These are phyloP conservation scores for Leptinotarsa haldemani DNA, from an alignment of 2,888 invertebrate genomes.

Conservation along the genomic window DNA sequence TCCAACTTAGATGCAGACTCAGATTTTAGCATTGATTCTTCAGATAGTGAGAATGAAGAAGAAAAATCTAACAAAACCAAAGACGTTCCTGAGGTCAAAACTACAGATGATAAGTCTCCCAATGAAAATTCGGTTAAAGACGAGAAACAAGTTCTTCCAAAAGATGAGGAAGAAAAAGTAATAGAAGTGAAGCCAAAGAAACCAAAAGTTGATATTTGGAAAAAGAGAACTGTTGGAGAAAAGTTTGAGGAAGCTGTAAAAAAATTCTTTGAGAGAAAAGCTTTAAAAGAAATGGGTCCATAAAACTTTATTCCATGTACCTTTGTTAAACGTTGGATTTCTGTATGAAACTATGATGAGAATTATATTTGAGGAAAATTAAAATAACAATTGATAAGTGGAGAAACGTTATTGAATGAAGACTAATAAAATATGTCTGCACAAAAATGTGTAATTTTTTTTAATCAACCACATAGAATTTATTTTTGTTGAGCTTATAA, in stretches of 20 bases:
- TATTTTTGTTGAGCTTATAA: too few relatives aligned
- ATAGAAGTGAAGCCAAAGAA: conserved; percentile 51
- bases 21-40: conserved; percentile 77
- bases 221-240: conserved; percentile 84
- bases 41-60: conserved; percentile 61
- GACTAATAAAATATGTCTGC: too few relatives aligned
- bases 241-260: conserved; percentile 81
- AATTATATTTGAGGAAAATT: background rate
- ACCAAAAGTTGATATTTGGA: conserved; percentile 80
- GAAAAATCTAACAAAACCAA: conserved; percentile 43
- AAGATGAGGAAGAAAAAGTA: conserved; percentile 40
- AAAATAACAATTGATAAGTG: too few relatives aligned
- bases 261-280: conserved; percentile 81
- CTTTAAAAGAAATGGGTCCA: conserved; percentile 59
- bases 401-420: too few relatives aligned
- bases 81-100: conserved; percentile 41
- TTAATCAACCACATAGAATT: too few relatives aligned
- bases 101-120: conserved; percentile 41
- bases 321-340: background rate
- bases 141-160: conserved; percentile 43
- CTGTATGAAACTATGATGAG: background rate
- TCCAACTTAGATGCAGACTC: conserved; percentile 80
- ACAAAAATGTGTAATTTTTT: too few relatives aligned
- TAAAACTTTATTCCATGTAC: conserved; percentile 12
- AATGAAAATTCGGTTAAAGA: conserved; percentile 38